Evolutionary conservation across 2,797 vertebrate species (phyloP).

Genomic region (Denticeps clupeoides): DNA sequence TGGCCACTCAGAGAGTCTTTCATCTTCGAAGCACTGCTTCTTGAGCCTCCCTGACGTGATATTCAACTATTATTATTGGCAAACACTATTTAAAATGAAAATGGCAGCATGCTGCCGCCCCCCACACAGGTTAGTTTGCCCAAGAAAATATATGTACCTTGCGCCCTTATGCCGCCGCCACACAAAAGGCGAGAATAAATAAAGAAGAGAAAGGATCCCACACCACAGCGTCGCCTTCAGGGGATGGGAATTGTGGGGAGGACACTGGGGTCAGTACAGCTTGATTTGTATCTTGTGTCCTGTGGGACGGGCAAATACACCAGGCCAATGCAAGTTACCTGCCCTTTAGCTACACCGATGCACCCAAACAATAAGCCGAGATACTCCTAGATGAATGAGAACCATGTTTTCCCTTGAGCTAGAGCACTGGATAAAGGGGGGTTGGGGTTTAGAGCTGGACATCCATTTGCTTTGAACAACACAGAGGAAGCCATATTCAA

Average conservation of each 20-base stretch:
- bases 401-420: slow-evolving; percentile 38
- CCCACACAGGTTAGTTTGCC: slow-evolving; percentile 44
- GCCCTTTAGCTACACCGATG: slow-evolving; percentile 50
- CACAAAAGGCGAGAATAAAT: slow-evolving; percentile 55
- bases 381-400: slow-evolving; percentile 36
- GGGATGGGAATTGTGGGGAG: slow-evolving; percentile 51
- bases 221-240: slow-evolving; percentile 49
- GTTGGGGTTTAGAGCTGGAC: slow-evolving; percentile 20
- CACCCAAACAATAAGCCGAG: slow-evolving; percentile 56
- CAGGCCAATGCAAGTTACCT: slow-evolving; percentile 53
- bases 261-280: slow-evolving; percentile 64
- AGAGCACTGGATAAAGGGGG: slow-evolving; percentile 21
- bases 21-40: not conserved
- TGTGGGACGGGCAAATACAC: slow-evolving; percentile 51
- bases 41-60: slow-evolving; percentile 21
- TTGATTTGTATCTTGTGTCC: slow-evolving; percentile 63
- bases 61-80: slow-evolving; percentile 40
- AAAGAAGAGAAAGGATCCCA: slow-evolving; percentile 51
- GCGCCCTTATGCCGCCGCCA: slow-evolving; percentile 43
- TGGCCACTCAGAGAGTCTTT: not conserved
- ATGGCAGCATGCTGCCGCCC: slow-evolving; percentile 33
- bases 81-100: slow-evolving; percentile 55
- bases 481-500: no score
- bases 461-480: slow-evolving; percentile 23
- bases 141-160: slow-evolving; percentile 56